These are phyloP conservation scores for Camelus bactrianus DNA, from an alignment of 2,113 vertebrate species.

Conservation along the genomic window DNA sequence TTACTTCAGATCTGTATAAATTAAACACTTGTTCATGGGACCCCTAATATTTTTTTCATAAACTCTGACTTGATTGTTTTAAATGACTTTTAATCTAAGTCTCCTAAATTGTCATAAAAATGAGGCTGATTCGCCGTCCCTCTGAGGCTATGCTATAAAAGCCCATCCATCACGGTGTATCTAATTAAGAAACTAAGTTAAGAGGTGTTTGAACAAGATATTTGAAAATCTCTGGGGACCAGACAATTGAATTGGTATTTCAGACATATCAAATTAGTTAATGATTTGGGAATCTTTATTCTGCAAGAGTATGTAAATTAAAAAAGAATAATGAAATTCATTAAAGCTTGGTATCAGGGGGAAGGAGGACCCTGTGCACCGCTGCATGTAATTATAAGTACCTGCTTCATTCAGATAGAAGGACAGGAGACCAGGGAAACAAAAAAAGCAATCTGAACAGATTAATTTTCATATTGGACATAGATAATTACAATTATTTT, in stretches of 20 bases:
- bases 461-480: constrained; percentile 68
- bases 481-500: constrained; percentile 71
- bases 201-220: constrained; percentile 89
- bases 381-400: constrained; percentile 72
- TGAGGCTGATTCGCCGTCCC: constrained; percentile 80
- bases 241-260: constrained; percentile 87
- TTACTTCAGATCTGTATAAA: not conserved
- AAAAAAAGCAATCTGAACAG: constrained; percentile 51
- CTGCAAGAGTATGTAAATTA: constrained; percentile 88
- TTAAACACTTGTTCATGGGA: not conserved
- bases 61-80: constrained; percentile 76
- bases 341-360: constrained; percentile 80
- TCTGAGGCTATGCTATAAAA: constrained; percentile 79
- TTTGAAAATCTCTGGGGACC: constrained; percentile 83
- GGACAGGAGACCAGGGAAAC: constrained; percentile 39
- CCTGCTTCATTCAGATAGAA: constrained; percentile 75
- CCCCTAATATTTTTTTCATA: constrained; percentile 68
- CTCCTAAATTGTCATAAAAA: constrained; percentile 84
- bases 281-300: constrained; percentile 89
- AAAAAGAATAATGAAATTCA: constrained; percentile 90
- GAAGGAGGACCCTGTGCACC: constrained; percentile 76
- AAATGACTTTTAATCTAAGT: constrained; percentile 80
- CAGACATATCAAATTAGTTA: constrained; percentile 91
- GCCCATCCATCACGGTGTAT: constrained; percentile 86
- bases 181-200: constrained; percentile 91